phyloP scores from a whole-genome alignment of 2,888 invertebrate genomes.

The Drosophila rubida region DNA sequence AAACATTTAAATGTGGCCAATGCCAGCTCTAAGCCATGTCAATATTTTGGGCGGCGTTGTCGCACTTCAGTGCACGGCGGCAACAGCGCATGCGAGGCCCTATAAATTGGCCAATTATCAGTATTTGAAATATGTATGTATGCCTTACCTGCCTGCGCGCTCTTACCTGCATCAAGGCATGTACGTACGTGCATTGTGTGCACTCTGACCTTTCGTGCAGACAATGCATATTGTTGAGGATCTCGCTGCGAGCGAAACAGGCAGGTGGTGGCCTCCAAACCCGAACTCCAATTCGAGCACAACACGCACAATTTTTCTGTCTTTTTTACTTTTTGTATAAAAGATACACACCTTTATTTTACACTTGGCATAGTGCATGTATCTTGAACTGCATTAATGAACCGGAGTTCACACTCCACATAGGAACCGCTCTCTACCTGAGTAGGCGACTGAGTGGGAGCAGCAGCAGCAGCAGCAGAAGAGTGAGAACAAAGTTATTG shows the following conservation, averaged over 20 bases:
- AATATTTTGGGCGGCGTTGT: conserved; percentile 57
- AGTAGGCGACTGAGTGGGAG: background rate
- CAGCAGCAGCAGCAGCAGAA: background rate
- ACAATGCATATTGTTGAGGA: conserved; percentile 66
- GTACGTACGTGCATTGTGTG: conserved; percentile 47
- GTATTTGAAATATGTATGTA: conserved; percentile 66
- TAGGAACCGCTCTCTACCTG: conserved; percentile 43
- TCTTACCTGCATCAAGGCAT: conserved; percentile 57
- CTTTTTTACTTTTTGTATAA: conserved; percentile 37
- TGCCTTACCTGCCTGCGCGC: conserved; percentile 65
- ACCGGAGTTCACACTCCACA: conserved; percentile 69
- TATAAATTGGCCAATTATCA: conserved; percentile 82
- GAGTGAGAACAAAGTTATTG: conserved; percentile 56
- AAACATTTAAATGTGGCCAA: conserved; percentile 46
- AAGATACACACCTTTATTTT: conserved; percentile 77
- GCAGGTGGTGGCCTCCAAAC: conserved; percentile 40
- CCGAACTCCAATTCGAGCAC: conserved; percentile 36
- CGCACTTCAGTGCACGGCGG: conserved; percentile 48
- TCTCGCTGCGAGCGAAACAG: conserved; percentile 1
- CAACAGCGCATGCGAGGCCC: conserved; percentile 36
- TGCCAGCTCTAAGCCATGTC: conserved; percentile 47
- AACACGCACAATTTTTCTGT: conserved; percentile 62
- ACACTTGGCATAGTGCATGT: conserved; percentile 58
- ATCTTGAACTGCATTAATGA: conserved; percentile 69
- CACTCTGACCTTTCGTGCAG: conserved; percentile 70